Conservation (phyloP, 2,888 invertebrate genomes). For the Ornithoptera priamus region DNA sequence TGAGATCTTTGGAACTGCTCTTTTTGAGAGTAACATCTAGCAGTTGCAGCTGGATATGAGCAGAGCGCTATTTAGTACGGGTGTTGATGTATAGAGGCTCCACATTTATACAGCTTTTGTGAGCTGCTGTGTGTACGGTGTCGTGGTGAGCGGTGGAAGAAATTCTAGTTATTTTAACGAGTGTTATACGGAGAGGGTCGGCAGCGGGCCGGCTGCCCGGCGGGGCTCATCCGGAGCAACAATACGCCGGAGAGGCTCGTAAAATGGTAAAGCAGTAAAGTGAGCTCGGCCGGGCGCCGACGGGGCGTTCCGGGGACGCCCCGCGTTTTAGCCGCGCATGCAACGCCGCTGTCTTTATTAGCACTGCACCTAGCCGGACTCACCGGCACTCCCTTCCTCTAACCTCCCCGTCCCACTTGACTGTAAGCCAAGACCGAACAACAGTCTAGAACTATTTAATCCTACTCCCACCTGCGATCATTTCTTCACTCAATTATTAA, state of each 20-base stretch:
- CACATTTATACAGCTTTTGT: too few species aligned
- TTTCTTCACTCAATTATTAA: too few species aligned
- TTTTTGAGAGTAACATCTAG: too few species aligned
- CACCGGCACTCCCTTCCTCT: background rate
- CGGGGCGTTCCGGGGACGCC: conserved; percentile 65
- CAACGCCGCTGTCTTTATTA: conserved; percentile 69
- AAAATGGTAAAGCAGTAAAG: conserved; percentile 62
- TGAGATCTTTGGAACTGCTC: too few species aligned
- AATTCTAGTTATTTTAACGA: background rate
- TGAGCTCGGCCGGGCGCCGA: conserved; percentile 53
- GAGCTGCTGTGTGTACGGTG: too few species aligned
- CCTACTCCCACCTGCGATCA: background rate
- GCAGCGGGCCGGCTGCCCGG: background rate
- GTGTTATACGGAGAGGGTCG: background rate
- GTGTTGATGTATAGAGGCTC: too few species aligned
- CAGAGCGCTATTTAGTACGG: too few species aligned
- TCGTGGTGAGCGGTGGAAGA: background rate
- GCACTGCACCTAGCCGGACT: conserved; percentile 41
- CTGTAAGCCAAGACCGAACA: too few species aligned
- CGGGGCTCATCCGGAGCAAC: conserved; percentile 40
- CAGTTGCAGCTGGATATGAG: too few species aligned
- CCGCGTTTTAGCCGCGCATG: conserved; percentile 62
- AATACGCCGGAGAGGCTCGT: conserved; percentile 55
- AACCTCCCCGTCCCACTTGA: too few species aligned
- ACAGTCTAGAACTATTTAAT: background rate